A percentile compares a stretch with the other conserved stretches of the same genome.
phyloP scores from a whole-genome alignment of 1,140 invertebrate species.

The Psix sp. region DNA sequence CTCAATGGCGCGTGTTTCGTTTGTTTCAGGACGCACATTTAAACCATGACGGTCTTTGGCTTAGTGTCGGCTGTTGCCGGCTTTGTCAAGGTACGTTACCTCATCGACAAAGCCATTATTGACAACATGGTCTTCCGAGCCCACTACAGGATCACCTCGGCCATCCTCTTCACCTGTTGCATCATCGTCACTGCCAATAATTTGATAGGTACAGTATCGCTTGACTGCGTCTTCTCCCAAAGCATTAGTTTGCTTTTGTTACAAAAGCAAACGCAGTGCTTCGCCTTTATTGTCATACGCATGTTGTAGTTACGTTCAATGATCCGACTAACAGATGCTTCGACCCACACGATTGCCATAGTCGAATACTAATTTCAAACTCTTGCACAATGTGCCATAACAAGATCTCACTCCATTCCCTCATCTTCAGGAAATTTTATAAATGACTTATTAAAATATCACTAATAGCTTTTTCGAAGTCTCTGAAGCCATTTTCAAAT shows the following conservation, averaged over 20 bases:
- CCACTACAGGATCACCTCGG: constrained; percentile 92
- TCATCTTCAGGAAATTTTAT: too few relatives aligned
- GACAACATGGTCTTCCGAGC: constrained; percentile 94
- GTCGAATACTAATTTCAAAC: too few relatives aligned
- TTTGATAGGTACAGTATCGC: constrained; percentile 84
- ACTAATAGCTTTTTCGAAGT: too few relatives aligned
- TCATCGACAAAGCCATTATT: constrained; percentile 90
- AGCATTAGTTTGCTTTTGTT: not conserved
- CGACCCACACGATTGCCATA: constrained; percentile 14
- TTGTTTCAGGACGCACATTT: constrained; percentile 70
- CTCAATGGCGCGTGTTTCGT: constrained; percentile 43
- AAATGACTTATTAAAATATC: too few relatives aligned
- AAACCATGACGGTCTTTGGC: constrained; percentile 86
- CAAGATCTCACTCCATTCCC: too few relatives aligned
- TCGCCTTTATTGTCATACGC: not conserved
- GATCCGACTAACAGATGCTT: not conserved
- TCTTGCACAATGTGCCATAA: too few relatives aligned
- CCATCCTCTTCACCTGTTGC: constrained; percentile 90
- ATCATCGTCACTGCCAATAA: constrained; percentile 93
- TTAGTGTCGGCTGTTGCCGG: constrained; percentile 89
- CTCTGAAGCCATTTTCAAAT: too few relatives aligned
- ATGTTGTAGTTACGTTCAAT: constrained; percentile 10
- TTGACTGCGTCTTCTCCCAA: not conserved
- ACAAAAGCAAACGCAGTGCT: constrained; percentile 1
- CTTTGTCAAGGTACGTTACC: constrained; percentile 90